phyloP scores from a whole-genome alignment of 1,140 invertebrate species.

The Pseudoatta argentina region DNA sequence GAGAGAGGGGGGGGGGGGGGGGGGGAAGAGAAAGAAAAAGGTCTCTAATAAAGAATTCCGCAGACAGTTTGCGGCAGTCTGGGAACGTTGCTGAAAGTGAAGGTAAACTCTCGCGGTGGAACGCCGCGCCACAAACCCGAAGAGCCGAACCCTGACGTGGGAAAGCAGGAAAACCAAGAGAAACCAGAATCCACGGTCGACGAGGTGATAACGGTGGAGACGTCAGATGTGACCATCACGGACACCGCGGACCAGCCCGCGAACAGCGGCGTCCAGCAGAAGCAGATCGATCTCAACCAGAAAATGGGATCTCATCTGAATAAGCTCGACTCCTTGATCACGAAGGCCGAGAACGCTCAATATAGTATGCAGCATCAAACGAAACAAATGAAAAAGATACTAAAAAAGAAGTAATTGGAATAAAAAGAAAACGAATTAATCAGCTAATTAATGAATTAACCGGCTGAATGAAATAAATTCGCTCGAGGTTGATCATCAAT shows the following conservation, averaged over 20 bases:
- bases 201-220: conserved; percentile 77
- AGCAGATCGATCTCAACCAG: conserved; percentile 86
- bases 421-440: background rate
- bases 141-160: conserved; percentile 52
- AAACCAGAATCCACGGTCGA: conserved; percentile 62
- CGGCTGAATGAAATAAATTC: background rate
- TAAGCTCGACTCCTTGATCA: conserved; percentile 88
- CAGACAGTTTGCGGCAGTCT: conserved; percentile 90
- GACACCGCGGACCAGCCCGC: background rate
- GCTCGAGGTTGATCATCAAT: background rate
- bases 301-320: conserved; percentile 89
- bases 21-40: background rate
- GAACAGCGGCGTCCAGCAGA: conserved; percentile 43
- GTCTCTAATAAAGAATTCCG: conserved; percentile 56
- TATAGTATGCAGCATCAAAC: conserved; percentile 89
- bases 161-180: conserved; percentile 5
- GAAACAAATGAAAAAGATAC: conserved; percentile 90
- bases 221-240: conserved; percentile 74
- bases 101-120: conserved; percentile 82
- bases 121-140: conserved; percentile 79
- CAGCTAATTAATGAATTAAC: background rate
- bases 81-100: conserved; percentile 88
- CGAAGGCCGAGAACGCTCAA: conserved; percentile 90
- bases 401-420: conserved; percentile 87
- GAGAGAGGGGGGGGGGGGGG: too few relatives aligned